Evolutionary conservation across 2,113 vertebrate genomes (phyloP).

Genomic region (Stomatorhinus ivindoensis): DNA sequence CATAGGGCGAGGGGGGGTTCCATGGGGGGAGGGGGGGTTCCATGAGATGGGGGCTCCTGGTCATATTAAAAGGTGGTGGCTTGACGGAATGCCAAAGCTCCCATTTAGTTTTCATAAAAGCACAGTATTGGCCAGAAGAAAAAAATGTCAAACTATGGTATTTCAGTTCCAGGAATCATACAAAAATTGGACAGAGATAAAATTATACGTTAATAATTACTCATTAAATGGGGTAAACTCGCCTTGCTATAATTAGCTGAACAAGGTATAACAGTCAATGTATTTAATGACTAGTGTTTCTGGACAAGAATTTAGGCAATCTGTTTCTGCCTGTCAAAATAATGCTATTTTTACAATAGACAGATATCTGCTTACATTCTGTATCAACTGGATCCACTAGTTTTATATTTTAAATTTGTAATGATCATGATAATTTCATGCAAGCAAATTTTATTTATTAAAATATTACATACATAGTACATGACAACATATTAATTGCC

Average conservation of each 20-base stretch:
- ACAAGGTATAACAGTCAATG: not conserved
- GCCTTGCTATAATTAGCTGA: not conserved
- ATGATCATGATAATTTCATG: not conserved
- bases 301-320: not conserved
- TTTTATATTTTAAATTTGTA: not conserved
- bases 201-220: too few relatives aligned
- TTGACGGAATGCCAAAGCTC: slow-evolving; percentile 9
- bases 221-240: not conserved
- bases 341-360: not conserved
- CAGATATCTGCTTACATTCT: not conserved
- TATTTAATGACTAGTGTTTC: not conserved
- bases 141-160: not conserved
- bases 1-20: not conserved
- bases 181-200: not conserved
- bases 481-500: not conserved
- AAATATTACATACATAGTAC: not conserved
- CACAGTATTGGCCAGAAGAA: not conserved
- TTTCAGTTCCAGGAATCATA: not conserved
- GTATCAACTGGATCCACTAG: not conserved
- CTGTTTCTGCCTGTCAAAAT: not conserved
- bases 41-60: not conserved
- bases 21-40: not conserved
- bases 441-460: not conserved
- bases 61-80: not conserved
- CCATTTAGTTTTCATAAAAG: not conserved